Percentiles rank a stretch among this genome's conserved stretches.
Evolutionary conservation across 2,888 invertebrate species (phyloP).

Genomic region (Acanthoscelides obtectus): DNA sequence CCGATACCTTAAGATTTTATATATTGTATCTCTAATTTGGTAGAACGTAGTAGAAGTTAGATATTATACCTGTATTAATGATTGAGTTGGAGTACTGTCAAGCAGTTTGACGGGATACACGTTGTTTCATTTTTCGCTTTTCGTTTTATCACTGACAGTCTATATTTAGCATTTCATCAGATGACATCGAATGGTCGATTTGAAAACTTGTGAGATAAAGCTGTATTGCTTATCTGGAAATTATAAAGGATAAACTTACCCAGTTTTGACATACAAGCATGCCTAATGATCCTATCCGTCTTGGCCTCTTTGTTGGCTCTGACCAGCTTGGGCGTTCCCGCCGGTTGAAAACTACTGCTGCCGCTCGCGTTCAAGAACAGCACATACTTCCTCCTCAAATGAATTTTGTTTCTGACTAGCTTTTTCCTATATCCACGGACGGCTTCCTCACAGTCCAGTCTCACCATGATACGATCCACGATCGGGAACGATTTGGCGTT

Average conservation of each 20-base stretch:
- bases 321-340: conserved; percentile 51
- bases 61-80: no score
- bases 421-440: conserved; percentile 45
- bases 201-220: no score
- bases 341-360: conserved; percentile 54
- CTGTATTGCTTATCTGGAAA: no score
- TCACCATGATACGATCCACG: conserved; percentile 45
- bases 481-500: conserved; percentile 47
- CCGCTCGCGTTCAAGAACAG: conserved; percentile 57
- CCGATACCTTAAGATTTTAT: no score
- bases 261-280: conserved; percentile 36
- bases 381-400: conserved; percentile 55
- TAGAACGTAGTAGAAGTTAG: no score
- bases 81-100: no score
- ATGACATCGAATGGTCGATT: no score
- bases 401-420: conserved; percentile 52
- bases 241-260: conserved; percentile 36
- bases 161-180: no score
- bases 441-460: conserved; percentile 41
- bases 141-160: no score
- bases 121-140: no score
- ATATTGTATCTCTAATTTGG: no score
- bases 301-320: conserved; percentile 28
- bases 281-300: conserved; percentile 28
- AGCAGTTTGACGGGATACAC: no score